A percentile compares a stretch with the other conserved stretches of the same genome.
These are phyloP conservation scores for Altica lythri DNA, from an alignment of 2,888 invertebrate species.

Conservation along the genomic window DNA sequence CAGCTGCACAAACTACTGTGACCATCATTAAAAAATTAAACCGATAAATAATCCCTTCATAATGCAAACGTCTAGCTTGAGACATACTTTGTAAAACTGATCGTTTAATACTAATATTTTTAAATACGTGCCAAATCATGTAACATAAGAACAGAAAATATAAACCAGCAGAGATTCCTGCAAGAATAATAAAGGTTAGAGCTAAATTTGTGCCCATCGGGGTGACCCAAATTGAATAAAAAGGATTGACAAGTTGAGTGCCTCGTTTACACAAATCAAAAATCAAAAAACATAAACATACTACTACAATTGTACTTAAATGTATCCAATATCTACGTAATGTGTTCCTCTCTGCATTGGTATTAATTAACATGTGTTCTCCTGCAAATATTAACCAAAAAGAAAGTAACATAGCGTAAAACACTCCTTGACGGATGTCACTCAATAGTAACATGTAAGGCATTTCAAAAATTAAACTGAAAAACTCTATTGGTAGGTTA, in stretches of 20 bases:
- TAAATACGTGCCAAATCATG: slow-evolving; percentile 90
- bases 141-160: slow-evolving; percentile 94
- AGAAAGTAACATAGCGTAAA: slow-evolving; percentile 92
- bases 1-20: slow-evolving; percentile 90
- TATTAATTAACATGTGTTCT: slow-evolving; percentile 91
- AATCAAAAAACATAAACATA: slow-evolving; percentile 87
- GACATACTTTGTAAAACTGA: slow-evolving; percentile 90
- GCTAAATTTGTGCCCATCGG: slow-evolving; percentile 86
- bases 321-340: slow-evolving; percentile 93
- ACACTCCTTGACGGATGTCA: slow-evolving; percentile 95
- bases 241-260: slow-evolving; percentile 93
- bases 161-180: slow-evolving; percentile 86
- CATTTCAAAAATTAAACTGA: slow-evolving; percentile 86
- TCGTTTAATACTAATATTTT: slow-evolving; percentile 88
- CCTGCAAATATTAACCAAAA: slow-evolving; percentile 99
- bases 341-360: slow-evolving; percentile 77
- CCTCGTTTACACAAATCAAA: slow-evolving; percentile 98
- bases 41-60: slow-evolving; percentile 95
- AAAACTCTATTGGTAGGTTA: slow-evolving; percentile 91
- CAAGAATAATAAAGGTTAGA: slow-evolving; percentile 85
- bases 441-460: slow-evolving; percentile 94
- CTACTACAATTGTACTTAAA: slow-evolving; percentile 87
- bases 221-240: slow-evolving; percentile 98
- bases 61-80: slow-evolving; percentile 86
- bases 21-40: slow-evolving; percentile 98